A percentile compares a stretch with the other conserved stretches of the same genome.
These are phyloP conservation scores for Serinus canaria DNA, from an alignment of 2,113 vertebrate genomes.

Conservation along the genomic window DNA sequence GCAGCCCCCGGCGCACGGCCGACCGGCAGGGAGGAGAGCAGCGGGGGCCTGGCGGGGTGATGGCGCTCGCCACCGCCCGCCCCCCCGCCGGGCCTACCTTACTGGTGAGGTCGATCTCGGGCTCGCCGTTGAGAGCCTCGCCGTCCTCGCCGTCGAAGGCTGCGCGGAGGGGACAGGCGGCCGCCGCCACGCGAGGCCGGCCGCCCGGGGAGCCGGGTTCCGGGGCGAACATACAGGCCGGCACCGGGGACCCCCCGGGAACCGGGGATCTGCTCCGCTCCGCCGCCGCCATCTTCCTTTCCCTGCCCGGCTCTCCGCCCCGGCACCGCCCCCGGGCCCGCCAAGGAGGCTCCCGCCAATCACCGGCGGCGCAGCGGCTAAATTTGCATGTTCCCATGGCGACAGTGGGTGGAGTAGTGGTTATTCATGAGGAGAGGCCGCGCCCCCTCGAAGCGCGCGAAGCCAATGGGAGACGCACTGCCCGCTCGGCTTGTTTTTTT, in stretches of 20 bases:
- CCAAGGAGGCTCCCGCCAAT: not conserved
- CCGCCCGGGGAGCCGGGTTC: conserved; percentile 71
- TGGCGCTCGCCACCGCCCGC: not conserved
- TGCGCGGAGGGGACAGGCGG: conserved; percentile 78
- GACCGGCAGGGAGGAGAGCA: not conserved
- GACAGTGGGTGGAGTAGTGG: rapidly evolving
- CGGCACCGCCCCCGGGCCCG: not conserved
- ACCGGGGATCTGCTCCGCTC: conserved; percentile 77
- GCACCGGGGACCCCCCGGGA: conserved; percentile 79
- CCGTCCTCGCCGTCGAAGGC: conserved; percentile 73
- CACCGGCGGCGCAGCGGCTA: rapidly evolving
- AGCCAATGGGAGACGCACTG: conserved; percentile 11
- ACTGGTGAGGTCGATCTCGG: conserved; percentile 87
- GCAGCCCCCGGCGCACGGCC: not conserved
- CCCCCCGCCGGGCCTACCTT: conserved; percentile 82
- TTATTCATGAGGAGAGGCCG: not conserved
- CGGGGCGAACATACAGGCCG: conserved; percentile 90
- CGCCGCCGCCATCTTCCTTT: conserved; percentile 78
- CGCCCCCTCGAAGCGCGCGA: not conserved
- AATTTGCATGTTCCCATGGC: not conserved
- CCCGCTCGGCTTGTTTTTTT: conserved; percentile 35
- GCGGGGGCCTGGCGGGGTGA: not conserved
- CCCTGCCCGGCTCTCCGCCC: not conserved
- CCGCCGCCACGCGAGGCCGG: conserved; percentile 54
- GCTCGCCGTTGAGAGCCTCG: conserved; percentile 82